Percentiles rank a stretch among this genome's conserved stretches.
Conservation (phyloP, 2,797 vertebrate species). For the Poeciliopsis turneri region DNA sequence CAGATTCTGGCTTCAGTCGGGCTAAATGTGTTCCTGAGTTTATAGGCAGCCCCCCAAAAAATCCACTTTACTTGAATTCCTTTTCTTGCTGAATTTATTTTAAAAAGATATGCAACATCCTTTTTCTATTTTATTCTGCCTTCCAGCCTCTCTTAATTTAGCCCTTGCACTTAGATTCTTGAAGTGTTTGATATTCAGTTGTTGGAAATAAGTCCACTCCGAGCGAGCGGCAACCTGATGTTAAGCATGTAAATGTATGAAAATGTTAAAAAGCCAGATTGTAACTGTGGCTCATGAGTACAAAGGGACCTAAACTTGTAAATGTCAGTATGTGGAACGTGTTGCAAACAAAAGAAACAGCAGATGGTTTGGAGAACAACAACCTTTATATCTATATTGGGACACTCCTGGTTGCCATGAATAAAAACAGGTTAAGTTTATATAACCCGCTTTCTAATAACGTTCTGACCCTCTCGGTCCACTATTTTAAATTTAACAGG, state of each 20-base stretch:
- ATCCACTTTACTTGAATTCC: neutral
- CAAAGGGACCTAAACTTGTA: neutral
- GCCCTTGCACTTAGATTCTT: constrained; percentile 30
- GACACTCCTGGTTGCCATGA: neutral
- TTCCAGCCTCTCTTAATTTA: constrained; percentile 16
- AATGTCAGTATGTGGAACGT: neutral
- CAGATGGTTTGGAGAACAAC: neutral
- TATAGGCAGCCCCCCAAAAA: constrained; percentile 15
- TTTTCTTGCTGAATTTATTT: neutral
- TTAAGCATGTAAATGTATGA: constrained; percentile 58
- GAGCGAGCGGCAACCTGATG: constrained; percentile 33
- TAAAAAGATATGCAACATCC: neutral
- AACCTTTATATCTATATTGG: neutral
- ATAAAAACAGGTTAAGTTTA: neutral
- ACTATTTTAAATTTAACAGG: neutral
- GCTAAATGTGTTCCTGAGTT: constrained; percentile 31
- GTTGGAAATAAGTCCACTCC: constrained; percentile 15
- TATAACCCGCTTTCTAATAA: neutral
- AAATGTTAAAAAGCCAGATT: constrained; percentile 24
- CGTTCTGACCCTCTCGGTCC: neutral
- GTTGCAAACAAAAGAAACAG: neutral
- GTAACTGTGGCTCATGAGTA: neutral
- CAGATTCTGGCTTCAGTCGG: constrained; percentile 13
- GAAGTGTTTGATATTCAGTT: constrained; percentile 35
- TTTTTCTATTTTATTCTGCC: constrained; percentile 5